Evolutionary conservation across 2,113 vertebrate species (phyloP), one percentile per base, ranked within the genome.

Genomic region (Scomber scombrus): DNA sequence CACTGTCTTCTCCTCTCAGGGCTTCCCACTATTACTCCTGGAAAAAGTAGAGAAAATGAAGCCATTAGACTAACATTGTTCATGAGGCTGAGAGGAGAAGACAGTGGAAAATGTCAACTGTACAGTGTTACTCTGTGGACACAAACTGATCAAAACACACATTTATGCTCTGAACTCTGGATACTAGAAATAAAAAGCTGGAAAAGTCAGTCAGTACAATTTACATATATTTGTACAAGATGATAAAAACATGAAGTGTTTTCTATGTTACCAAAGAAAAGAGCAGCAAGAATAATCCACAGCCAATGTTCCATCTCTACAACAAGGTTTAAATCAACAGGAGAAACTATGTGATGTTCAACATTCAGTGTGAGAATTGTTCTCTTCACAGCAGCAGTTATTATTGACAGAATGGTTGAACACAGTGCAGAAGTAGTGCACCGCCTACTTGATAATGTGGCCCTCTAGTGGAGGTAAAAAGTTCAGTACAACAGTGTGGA

Each of bases 371-470:
- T 64, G 60, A 66, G 3, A 71, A 1, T 58, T 66, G 52, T 58
- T 80, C 61, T 80, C 61, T 45, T 72, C 45, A 58, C 69, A 80
- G 78, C 69, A 80, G 52, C 75, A 61, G 15, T 61, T 68, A 12
- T 67, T 66, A 66, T 58, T 65, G 73, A 75, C 62, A 65, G 1
- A 52, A 26, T 52, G 71, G 34, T 75, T 65, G 73, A 58, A 78
- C 57, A 56, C 57, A 56, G 67, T 29, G 52, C 26, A 57, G 14
- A 65, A 66, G 58, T 49, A 56, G 50, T 31, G 56, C 66, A 46
- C 34, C 49, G 16, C 66, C 66, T 78, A 29, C 56, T 78, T n/a
- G n/a, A 52, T 58, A 11, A 56, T 63, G 79, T 58, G 3, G 14
- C 78, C 62, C 69, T 60, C 69, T 80, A 55, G 76, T 78, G 76